phyloP scores from a whole-genome alignment of 2,113 vertebrate genomes.

The Pollachius pollachius region DNA sequence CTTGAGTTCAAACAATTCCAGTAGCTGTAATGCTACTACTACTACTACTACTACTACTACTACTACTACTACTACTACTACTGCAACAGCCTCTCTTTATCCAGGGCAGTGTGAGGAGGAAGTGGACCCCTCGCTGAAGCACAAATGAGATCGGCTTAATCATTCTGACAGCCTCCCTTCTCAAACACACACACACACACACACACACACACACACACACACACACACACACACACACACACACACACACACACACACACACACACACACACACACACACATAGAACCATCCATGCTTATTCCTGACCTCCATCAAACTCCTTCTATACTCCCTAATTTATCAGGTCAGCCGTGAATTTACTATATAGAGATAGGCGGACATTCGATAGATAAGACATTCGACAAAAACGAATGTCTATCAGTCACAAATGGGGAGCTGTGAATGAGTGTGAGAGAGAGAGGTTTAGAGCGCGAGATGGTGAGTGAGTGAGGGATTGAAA shows the following conservation, averaged over 20 bases:
- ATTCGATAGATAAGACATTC: too few species aligned
- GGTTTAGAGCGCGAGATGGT: too few species aligned
- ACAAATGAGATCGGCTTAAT: background rate
- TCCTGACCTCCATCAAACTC: slow-evolving; percentile 24
- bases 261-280: background rate
- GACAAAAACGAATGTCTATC: background rate
- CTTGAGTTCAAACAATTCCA: too few species aligned
- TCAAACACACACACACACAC: background rate
- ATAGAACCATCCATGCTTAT: background rate
- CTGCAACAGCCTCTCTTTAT: too few species aligned
- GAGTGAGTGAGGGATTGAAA: too few species aligned
- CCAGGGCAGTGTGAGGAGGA: background rate
- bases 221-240: slow-evolving; percentile 4
- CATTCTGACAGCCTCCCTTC: background rate
- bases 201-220: slow-evolving; percentile 6
- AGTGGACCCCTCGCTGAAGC: background rate
- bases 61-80: too few species aligned
- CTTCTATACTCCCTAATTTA: background rate
- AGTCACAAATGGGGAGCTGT: background rate
- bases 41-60: too few species aligned
- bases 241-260: background rate
- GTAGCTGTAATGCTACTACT: too few species aligned
- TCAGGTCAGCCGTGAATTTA: background rate
- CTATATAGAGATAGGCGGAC: slow-evolving; percentile 7
- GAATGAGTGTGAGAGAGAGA: too few species aligned